Percentiles rank a stretch among this genome's conserved stretches.
phyloP scores from a whole-genome alignment of 2,113 vertebrate genomes.

The Rhinoptilus africanus region DNA sequence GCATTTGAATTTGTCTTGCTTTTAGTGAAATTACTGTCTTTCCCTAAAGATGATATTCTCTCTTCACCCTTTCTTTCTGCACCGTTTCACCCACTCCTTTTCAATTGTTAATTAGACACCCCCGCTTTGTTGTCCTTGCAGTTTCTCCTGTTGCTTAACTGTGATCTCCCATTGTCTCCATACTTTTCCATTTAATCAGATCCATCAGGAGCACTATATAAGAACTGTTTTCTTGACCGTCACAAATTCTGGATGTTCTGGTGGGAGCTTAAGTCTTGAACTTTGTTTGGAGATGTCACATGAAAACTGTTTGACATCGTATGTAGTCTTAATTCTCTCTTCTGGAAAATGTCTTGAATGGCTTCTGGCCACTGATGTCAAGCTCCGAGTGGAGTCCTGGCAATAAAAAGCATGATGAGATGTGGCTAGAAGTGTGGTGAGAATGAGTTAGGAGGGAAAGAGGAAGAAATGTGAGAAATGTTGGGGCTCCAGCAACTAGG shows the following conservation, averaged over 20 bases:
- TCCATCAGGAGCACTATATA: neutral
- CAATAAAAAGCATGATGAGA: neutral
- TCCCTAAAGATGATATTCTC: neutral
- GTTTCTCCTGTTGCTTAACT: neutral
- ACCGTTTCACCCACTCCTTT: neutral
- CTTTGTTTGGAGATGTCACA: neutral
- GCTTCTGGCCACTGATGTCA: neutral
- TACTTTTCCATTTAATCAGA: slow-evolving; percentile 1
- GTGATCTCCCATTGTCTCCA: neutral
- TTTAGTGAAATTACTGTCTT: neutral
- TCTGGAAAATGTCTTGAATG: neutral
- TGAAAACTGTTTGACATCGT: neutral
- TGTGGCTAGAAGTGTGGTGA: neutral
- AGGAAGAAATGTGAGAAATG: neutral
- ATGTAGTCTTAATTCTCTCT: neutral
- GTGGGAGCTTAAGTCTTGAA: slow-evolving; percentile 21
- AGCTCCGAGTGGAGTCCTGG: neutral
- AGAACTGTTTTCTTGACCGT: slow-evolving; percentile 7
- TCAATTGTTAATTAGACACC: neutral
- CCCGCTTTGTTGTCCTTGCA: neutral
- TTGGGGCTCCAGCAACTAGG: neutral
- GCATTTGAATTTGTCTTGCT: neutral
- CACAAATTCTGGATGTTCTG: neutral
- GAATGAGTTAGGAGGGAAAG: neutral
- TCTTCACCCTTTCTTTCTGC: neutral